phyloP scores from a whole-genome alignment of 2,888 invertebrate species.

The Polylopha cassiicola region DNA sequence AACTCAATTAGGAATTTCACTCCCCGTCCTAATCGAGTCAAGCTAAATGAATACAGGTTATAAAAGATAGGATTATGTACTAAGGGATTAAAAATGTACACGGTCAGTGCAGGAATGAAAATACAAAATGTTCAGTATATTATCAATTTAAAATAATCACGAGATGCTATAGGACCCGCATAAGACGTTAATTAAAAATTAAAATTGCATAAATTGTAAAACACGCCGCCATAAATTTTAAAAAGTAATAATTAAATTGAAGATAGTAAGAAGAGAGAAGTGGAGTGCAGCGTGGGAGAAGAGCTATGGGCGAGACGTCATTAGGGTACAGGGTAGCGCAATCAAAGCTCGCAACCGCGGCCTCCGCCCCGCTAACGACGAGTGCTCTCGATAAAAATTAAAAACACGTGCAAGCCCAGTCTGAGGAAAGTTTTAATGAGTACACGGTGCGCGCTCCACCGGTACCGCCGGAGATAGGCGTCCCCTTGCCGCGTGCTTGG shows the following conservation, averaged over 20 bases:
- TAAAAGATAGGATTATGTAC: too few species aligned
- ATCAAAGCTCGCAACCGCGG: constrained; percentile 70
- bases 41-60: too few species aligned
- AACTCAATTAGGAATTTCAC: too few species aligned
- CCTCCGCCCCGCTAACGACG: constrained; percentile 60
- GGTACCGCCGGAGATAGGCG: constrained; percentile 11
- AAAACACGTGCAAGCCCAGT: constrained; percentile 76
- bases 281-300: constrained; percentile 37
- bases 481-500: constrained; percentile 13
- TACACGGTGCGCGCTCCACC: constrained; percentile 56
- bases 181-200: too few species aligned
- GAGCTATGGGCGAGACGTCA: constrained; percentile 55
- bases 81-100: too few species aligned
- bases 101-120: too few species aligned
- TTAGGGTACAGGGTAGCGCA: constrained; percentile 54
- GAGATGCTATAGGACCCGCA: too few species aligned
- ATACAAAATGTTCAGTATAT: too few species aligned
- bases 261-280: constrained; percentile 64
- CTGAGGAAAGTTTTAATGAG: constrained; percentile 77
- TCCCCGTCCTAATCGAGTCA: too few species aligned
- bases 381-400: constrained; percentile 78
- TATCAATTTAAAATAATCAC: too few species aligned
- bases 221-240: constrained; percentile 55
- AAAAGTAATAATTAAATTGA: constrained; percentile 62
- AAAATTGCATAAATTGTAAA: constrained; percentile 44